Percentiles rank a stretch among this genome's conserved stretches.
These are phyloP conservation scores for Oxygymnocypris stewartii DNA, from an alignment of 2,113 vertebrate genomes.

Conservation along the genomic window DNA sequence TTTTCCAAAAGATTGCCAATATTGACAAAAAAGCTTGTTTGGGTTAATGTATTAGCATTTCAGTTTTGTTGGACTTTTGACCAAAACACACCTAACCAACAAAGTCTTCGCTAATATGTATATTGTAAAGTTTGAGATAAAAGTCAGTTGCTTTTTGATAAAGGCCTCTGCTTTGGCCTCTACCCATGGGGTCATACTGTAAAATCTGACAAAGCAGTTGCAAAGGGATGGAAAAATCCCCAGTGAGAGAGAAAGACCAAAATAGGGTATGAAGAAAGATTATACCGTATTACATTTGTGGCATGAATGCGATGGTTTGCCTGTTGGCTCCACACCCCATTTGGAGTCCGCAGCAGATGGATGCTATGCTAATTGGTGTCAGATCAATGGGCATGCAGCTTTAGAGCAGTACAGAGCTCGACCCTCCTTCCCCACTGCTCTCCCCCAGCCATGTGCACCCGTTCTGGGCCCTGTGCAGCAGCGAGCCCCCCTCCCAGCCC, in stretches of 20 bases:
- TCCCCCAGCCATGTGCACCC: constrained; percentile 17
- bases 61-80: background rate
- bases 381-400: constrained; percentile 73
- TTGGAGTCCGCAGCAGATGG: constrained; percentile 69
- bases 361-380: constrained; percentile 75
- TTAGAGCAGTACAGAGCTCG: constrained; percentile 66
- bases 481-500: background rate
- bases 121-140: background rate
- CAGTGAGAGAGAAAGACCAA: background rate
- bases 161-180: background rate
- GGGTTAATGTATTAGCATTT: background rate
- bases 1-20: background rate
- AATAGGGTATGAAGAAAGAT: background rate
- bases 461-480: background rate
- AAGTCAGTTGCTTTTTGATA: background rate
- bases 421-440: constrained; percentile 30
- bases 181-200: background rate
- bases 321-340: constrained; percentile 53
- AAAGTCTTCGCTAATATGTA: background rate
- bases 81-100: background rate
- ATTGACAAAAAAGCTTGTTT: background rate
- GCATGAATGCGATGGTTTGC: constrained; percentile 34
- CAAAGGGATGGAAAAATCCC: background rate
- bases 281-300: background rate
- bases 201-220: background rate